A percentile compares a stretch with the other conserved stretches of the same genome.
These are phyloP conservation scores for Cyprinodon diabolis DNA, from an alignment of 2,797 vertebrate species.

Conservation along the genomic window DNA sequence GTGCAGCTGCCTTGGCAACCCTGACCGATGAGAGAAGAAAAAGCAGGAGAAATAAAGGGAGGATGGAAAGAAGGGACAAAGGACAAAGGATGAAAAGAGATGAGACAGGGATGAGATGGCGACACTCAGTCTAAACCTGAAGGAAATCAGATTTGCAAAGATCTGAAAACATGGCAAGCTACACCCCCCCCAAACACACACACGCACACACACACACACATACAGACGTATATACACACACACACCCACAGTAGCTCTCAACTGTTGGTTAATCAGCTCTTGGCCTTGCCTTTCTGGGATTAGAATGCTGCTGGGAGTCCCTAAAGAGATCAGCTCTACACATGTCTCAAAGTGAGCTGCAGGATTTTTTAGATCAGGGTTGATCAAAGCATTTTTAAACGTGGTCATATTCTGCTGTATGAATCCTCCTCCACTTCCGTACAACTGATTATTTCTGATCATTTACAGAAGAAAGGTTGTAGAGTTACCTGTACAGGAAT, in stretches of 20 bases:
- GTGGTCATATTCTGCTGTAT: neutral
- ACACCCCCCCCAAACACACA: neutral
- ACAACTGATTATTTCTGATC: neutral
- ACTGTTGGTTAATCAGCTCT: conserved; percentile 45
- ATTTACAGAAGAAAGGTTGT: neutral
- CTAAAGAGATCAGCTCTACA: conserved; percentile 25
- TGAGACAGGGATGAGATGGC: conserved; percentile 55
- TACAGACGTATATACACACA: conserved; percentile 6
- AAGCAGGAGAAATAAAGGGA: neutral
- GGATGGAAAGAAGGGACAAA: neutral
- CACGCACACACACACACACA: too few species aligned
- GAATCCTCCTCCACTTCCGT: neutral
- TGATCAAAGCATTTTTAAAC: neutral
- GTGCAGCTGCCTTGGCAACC: conserved; percentile 38
- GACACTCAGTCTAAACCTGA: conserved; percentile 47
- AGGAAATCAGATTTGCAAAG: conserved; percentile 53
- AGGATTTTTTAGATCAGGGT: conserved; percentile 4
- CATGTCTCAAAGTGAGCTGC: neutral
- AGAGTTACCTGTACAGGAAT: neutral
- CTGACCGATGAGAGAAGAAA: neutral
- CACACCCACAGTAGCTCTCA: conserved; percentile 4
- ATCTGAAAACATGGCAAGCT: conserved; percentile 39
- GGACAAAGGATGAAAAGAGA: conserved; percentile 33
- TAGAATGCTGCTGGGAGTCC: conserved; percentile 18
- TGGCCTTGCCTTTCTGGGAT: conserved; percentile 33